Percentiles rank a stretch among this genome's conserved stretches.
Conservation (phyloP, 2,113 vertebrate species). For the Mionectes macconnelli region DNA sequence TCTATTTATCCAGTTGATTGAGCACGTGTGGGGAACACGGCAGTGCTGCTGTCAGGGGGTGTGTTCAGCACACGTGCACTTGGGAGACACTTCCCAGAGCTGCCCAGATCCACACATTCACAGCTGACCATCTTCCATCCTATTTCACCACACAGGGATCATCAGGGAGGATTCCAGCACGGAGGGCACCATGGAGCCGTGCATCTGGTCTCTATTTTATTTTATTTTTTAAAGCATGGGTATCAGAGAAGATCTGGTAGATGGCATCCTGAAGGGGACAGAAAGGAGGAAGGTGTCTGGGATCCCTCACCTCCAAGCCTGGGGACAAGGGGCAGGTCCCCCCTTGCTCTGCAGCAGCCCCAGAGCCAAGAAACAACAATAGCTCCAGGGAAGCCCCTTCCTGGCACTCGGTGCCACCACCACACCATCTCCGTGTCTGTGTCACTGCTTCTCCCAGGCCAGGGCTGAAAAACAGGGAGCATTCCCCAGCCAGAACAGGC, state of each 20-base stretch:
- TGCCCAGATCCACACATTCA: not conserved
- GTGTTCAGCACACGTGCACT: not conserved
- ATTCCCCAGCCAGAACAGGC: not conserved
- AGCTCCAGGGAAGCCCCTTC: not conserved
- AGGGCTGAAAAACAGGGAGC: not conserved
- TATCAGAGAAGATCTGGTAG: not conserved
- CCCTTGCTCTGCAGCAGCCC: not conserved
- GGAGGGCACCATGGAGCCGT: fast-evolving
- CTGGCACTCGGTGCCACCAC: not conserved
- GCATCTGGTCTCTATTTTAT: fast-evolving
- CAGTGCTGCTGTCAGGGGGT: not conserved
- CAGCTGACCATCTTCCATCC: not conserved
- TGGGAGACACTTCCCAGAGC: not conserved
- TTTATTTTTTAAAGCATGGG: not conserved
- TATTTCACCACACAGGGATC: fast-evolving
- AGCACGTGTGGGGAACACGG: not conserved
- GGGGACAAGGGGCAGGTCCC: not conserved
- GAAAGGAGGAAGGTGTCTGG: not conserved
- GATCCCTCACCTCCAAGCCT: not conserved
- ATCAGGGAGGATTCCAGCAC: not conserved
- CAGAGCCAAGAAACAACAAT: not conserved
- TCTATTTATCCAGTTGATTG: not conserved
- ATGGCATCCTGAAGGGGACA: not conserved
- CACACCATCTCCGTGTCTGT: fast-evolving
- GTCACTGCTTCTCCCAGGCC: not conserved